Evolutionary conservation across 2,888 invertebrate genomes (phyloP).

Genomic region (Hoplodrina ambigua): DNA sequence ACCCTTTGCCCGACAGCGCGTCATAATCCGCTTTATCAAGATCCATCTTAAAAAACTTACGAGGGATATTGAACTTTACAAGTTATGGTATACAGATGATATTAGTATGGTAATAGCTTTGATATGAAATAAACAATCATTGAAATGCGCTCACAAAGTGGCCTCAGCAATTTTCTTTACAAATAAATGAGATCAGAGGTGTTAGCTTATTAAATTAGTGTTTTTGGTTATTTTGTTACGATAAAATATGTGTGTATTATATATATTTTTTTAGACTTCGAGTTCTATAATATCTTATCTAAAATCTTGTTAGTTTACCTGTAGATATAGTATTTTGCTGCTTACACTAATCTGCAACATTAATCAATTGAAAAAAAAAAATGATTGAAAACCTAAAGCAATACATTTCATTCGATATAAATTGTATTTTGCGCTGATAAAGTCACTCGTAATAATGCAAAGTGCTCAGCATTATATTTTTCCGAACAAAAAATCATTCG

Average conservation of each 20-base stretch:
- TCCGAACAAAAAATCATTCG: not conserved
- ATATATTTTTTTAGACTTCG: not conserved
- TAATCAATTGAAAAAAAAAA: not conserved
- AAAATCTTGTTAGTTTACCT: not conserved
- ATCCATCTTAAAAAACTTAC: constrained; percentile 53
- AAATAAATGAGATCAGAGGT: constrained; percentile 69
- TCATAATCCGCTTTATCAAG: constrained; percentile 76
- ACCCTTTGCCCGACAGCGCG: constrained; percentile 69
- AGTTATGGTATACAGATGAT: constrained; percentile 27
- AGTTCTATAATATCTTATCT: no score
- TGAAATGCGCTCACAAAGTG: constrained; percentile 64
- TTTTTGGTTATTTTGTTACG: constrained; percentile 42
- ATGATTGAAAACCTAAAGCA: not conserved
- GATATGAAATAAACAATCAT: constrained; percentile 65
- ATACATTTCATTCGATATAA: not conserved
- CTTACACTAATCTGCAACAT: not conserved
- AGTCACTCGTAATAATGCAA: not conserved
- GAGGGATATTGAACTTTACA: constrained; percentile 53
- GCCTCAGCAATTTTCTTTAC: constrained; percentile 66
- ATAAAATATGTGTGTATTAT: not conserved
- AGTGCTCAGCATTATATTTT: not conserved
- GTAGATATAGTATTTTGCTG: not conserved
- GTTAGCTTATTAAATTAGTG: constrained; percentile 59
- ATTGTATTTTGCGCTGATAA: not conserved
- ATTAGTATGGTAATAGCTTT: constrained; percentile 7